A percentile compares a stretch with the other conserved stretches of the same genome.
Conservation (phyloP, 1,140 invertebrate genomes). For the Drosophila orosa region DNA sequence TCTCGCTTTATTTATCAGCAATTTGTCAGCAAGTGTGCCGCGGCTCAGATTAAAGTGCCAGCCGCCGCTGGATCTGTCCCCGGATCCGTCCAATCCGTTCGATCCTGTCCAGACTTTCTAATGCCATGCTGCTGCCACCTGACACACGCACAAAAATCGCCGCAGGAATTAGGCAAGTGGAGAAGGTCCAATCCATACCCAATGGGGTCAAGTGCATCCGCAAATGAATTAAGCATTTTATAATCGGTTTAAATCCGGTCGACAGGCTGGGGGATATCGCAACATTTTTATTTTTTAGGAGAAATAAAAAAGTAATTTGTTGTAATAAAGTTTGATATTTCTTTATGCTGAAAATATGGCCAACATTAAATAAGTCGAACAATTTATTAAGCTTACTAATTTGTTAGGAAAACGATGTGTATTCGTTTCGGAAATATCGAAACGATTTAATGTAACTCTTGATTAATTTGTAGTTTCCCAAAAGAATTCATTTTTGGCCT, state of each 20-base stretch:
- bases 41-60: conserved; percentile 78
- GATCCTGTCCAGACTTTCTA: conserved; percentile 63
- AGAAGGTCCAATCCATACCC: conserved; percentile 22
- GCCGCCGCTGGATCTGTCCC: conserved; percentile 17
- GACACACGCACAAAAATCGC: conserved; percentile 58
- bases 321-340: too few species aligned
- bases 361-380: too few species aligned
- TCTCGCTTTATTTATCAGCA: conserved; percentile 80
- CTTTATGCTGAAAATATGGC: too few species aligned
- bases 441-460: too few species aligned
- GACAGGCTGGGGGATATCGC: not conserved
- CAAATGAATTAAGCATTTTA: conserved; percentile 11
- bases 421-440: too few species aligned
- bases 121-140: conserved; percentile 55
- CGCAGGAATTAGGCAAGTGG: conserved; percentile 42
- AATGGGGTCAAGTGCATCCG: conserved; percentile 26
- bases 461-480: too few species aligned
- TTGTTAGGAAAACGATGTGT: too few species aligned
- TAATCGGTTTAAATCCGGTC: too few species aligned
- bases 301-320: not conserved
- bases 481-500: too few species aligned
- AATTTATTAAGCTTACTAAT: too few species aligned
- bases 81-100: conserved; percentile 4
- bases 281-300: not conserved
- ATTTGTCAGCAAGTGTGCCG: conserved; percentile 79